A percentile compares a stretch with the other conserved stretches of the same genome.
Conservation (phyloP, 2,113 vertebrate species). For the Oxyruncus cristatus region DNA sequence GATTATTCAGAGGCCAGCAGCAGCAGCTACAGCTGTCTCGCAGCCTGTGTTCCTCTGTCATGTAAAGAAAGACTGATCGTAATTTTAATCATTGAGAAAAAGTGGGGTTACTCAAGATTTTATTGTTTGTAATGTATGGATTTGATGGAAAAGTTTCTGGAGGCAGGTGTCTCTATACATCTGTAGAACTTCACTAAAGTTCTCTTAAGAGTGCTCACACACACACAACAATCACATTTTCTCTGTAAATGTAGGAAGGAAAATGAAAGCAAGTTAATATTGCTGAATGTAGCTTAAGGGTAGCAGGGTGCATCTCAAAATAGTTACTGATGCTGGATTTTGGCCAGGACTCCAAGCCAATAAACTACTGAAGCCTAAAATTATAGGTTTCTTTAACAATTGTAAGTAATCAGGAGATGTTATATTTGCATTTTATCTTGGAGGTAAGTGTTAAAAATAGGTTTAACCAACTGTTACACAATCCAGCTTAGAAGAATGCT, state of each 20-base stretch:
- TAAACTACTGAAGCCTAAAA: not conserved
- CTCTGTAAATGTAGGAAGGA: not conserved
- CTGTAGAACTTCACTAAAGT: not conserved
- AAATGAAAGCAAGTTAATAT: not conserved
- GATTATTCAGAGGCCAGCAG: not conserved
- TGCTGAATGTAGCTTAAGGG: not conserved
- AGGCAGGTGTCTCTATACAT: not conserved
- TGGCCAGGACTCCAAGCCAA: not conserved
- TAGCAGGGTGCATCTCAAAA: not conserved
- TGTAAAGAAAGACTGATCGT: not conserved
- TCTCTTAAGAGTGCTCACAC: not conserved
- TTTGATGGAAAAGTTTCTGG: not conserved
- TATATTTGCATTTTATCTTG: not conserved
- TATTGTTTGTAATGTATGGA: not conserved
- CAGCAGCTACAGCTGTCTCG: not conserved
- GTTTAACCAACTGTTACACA: not conserved
- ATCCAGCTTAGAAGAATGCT: not conserved
- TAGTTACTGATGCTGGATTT: not conserved
- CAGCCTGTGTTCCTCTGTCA: not conserved
- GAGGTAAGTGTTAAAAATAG: not conserved
- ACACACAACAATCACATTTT: not conserved
- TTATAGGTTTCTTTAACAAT: not conserved
- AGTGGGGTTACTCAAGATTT: not conserved
- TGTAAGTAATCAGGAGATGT: not conserved
- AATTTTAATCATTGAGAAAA: not conserved